phyloP scores from a whole-genome alignment of 1,140 invertebrate species.

The Glossosoma conforme region DNA sequence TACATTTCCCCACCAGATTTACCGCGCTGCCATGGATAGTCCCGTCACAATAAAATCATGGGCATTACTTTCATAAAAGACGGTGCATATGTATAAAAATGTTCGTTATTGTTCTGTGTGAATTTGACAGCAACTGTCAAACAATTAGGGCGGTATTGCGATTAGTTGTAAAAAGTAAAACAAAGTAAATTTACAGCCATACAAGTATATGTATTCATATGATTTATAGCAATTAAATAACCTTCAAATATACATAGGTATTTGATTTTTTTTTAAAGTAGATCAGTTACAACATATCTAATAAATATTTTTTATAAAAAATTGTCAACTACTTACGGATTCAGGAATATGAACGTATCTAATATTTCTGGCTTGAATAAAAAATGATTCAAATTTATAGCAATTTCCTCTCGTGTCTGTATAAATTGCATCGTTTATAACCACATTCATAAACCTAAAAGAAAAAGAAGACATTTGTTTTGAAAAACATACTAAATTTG shows the following conservation, averaged over 20 bases:
- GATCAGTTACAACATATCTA: neutral
- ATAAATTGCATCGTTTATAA: conserved; percentile 57
- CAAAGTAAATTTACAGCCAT: neutral
- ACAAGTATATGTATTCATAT: neutral
- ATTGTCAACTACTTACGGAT: conserved; percentile 53
- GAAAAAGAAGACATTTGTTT: conserved; percentile 22
- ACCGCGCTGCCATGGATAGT: too few relatives aligned
- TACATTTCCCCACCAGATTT: too few relatives aligned
- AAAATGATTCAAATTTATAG: conserved; percentile 50
- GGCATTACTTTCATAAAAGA: too few relatives aligned
- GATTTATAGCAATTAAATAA: neutral
- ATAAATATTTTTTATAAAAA: neutral
- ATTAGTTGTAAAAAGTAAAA: neutral
- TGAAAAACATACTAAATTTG: conserved; percentile 6
- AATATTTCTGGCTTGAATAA: conserved; percentile 59
- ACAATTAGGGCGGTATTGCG: neutral
- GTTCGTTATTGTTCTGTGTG: too few relatives aligned
- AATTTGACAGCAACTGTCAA: too few relatives aligned
- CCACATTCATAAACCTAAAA: conserved; percentile 62
- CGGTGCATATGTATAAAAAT: too few relatives aligned
- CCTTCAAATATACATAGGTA: neutral
- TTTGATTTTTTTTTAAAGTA: conserved; percentile 3
- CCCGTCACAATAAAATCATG: too few relatives aligned
- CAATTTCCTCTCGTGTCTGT: conserved; percentile 52
- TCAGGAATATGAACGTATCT: conserved; percentile 63